Base-by-base conservation (phyloP, 2,113 vertebrate genomes). In the Cyprinus carpio region DNA sequence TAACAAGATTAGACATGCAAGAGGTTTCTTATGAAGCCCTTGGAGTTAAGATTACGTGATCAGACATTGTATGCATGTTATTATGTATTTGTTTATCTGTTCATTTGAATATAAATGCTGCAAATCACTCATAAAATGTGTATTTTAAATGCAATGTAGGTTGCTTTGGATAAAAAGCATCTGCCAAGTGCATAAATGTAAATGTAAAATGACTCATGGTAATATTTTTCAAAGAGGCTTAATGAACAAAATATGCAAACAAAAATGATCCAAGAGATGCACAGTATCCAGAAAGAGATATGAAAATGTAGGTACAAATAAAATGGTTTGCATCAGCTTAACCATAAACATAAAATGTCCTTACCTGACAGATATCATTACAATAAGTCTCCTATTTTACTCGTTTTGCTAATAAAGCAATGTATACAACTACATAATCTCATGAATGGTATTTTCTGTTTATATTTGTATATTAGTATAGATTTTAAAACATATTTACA, bases 1-100 rank as follows among this genome's bases (percentile, higher is more conserved):
- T 81, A 69, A 81, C 60, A 67, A 23, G 64, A 81, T 69, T 23
- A 69, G 79, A 81, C 43, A 65, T 51, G 18, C 62, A 15, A 64
- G 40, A 5, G 40, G 40, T 27, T 81, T 46, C 60, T 34, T 67
- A 67, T 69, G 62, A 31, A 81, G 25, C 16, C 18, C 6, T 27
- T 64, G 56, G 71, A 75, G 71, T 49, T 75, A 27, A 75, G 11
- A 46, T 46, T 46, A 23, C 16, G 8, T 23, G 18, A 40, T 23
- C 4, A 71, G 67, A 71, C 34, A 71, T 71, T 8, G 20, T 16
- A 16, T 62, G 58, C 34, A 25, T 43, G 15, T 23, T 31, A 34
- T 34, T 54, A 56, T 58, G 51, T 27, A 80, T 80, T 64, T 64
- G 34, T 64, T n/a, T 64, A 23, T 64, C 10, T 13, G 31, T 60